Evolutionary conservation across 2,888 invertebrate genomes (phyloP), one percentile per base, ranked within the genome.

Genomic region (Lochmaea capreae): DNA sequence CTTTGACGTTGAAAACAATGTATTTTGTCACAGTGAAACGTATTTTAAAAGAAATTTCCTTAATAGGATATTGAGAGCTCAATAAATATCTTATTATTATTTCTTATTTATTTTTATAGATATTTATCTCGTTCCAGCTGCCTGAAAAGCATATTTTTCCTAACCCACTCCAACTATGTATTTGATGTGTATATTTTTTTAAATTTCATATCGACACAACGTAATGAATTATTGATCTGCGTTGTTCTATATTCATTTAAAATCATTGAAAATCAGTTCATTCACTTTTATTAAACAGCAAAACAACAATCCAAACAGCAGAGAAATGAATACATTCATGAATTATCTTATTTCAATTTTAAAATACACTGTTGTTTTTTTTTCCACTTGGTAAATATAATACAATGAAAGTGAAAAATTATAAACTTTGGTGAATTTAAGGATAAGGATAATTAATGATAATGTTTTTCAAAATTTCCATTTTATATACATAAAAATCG

Each of bases 101-200:
- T 39, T 39, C 33, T 39, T 1, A 46, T 46, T 14, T 12, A 46
- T 46, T 4, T 46, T 46, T 12, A 46, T n/a, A n/a, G n/a, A 52
- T n/a, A 52, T 52, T 52, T 8, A 52, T 52, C 4, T 52, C 52
- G 33, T 39, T 39, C 0, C 33, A 39, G 33, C 33, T 39, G 33
- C 9, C 33, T 39, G 8, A 39, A 39, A 6, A 33, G 33, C 33
- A 33, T 33, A 33, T 39, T 39, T 52, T 52, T 52, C n/a, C 1
- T 52, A 52, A 52, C 6, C 52, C 5, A 52, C 52, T 52, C 16
- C 52, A 52, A 63, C 61, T 76, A 58, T 22, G 26, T 18, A 58
- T 58, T 52, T 52, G 2, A 3, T 39, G 33, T 39, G 33, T 39
- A 14, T 8, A 16, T 52, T 49, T n/a, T 49, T 52, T 14, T 16